Evolutionary conservation across 2,113 vertebrate genomes (phyloP), one percentile per base, ranked within the genome.

Genomic region (Cyanoramphus novaezelandiae): DNA sequence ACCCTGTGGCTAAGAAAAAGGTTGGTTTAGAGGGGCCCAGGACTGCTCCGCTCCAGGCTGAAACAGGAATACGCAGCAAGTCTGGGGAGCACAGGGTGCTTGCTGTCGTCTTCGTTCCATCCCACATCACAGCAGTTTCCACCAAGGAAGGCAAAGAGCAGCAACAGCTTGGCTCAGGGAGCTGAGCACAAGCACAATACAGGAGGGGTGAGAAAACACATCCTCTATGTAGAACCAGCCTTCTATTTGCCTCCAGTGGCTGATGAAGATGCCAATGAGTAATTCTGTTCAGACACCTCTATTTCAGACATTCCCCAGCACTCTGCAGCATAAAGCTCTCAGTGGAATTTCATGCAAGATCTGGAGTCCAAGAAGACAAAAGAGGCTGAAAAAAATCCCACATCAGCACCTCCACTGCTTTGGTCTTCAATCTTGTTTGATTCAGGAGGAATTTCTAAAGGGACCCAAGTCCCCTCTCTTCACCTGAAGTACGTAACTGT

Each of bases 41-140:
- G 43, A 47, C 37, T 59, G 60, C 55, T 75, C 20, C 62, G 27
- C 74, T 89, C n/a, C 57, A 64, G 9, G 44, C 13, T 62, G 47
- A 64, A 29, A 76, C 8, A 71, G 55, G 43, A 90, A 60, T 1
- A 4, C 4, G 1, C 25, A 88, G 76, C 37, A 35, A n/a, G 44
- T 9, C 16, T 7, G 1, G 16, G 37, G 67, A 83, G 64, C 72
- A n/a, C 11, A 0, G 31, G 24, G 43, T 1, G 1, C 59, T 55
- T 5, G 0, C 50, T 2, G 5, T 16, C 23, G 19, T 17, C 53
- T 39, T 69, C 1, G 0, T 25, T 55, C 50, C 46, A 60, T 17
- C 62, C 29, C 11, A 2, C 3, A 3, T 18, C 2, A 2, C 37
- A 81, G 39, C 27, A 52, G 43, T 44, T 50, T 29, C 69, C 65